Evolutionary conservation across 2,888 invertebrate genomes (phyloP).

Genomic region (Adelphocoris suturalis): DNA sequence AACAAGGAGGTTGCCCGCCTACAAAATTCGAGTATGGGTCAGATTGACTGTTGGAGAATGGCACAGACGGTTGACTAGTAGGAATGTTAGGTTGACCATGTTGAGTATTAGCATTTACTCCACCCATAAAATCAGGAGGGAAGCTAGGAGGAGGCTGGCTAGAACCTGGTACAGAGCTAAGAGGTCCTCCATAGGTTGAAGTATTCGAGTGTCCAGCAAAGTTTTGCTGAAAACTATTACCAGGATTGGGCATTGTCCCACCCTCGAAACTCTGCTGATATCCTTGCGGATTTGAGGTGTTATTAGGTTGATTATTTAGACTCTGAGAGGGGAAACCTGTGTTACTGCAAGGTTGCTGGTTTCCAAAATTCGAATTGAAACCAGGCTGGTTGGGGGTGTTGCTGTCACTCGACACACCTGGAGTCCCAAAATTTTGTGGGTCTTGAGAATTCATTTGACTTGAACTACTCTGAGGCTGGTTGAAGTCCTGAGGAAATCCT

Average conservation of each 20-base stretch:
- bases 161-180: background rate
- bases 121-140: background rate
- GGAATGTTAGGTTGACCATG: constrained; percentile 10
- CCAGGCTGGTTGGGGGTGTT: background rate
- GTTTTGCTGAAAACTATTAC: constrained; percentile 31
- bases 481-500: constrained; percentile 13
- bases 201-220: constrained; percentile 36
- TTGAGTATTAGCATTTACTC: background rate
- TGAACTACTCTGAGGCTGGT: constrained; percentile 4
- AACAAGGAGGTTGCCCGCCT: background rate
- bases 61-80: constrained; percentile 24
- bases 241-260: background rate
- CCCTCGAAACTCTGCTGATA: constrained; percentile 44
- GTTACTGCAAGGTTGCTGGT: constrained; percentile 17
- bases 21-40: background rate
- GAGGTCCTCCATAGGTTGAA: constrained; percentile 1
- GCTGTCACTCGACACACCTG: too few species aligned
- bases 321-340: background rate
- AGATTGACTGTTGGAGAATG: background rate
- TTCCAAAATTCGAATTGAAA: constrained; percentile 19
- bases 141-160: background rate
- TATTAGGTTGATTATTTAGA: constrained; percentile 37
- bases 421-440: constrained; percentile 34
- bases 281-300: background rate
- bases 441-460: background rate